phyloP scores from a whole-genome alignment of 2,797 vertebrate species.

The Pantherophis alleghaniensis region DNA sequence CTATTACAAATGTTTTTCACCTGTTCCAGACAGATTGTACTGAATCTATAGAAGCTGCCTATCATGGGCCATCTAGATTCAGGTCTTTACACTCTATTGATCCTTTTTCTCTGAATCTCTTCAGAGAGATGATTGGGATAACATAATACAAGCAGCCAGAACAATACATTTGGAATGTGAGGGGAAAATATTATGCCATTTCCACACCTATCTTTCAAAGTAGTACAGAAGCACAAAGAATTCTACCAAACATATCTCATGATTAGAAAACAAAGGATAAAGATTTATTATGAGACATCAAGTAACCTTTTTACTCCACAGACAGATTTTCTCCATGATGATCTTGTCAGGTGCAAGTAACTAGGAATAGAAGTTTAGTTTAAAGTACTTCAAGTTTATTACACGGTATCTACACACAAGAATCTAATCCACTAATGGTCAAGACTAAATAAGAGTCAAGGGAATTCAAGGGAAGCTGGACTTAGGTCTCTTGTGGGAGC shows the following conservation, averaged over 20 bases:
- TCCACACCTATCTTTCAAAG: background rate
- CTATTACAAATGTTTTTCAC: background rate
- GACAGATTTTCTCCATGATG: background rate
- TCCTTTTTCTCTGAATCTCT: background rate
- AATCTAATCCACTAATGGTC: background rate
- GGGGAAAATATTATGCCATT: background rate
- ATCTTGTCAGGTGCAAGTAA: background rate
- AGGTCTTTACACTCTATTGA: background rate
- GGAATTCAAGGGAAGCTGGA: background rate
- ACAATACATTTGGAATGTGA: background rate
- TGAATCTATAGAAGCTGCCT: background rate
- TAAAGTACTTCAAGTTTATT: background rate
- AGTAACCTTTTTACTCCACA: background rate
- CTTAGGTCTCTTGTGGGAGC: background rate
- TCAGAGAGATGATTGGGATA: background rate
- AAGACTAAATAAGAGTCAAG: background rate
- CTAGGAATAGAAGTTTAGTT: background rate
- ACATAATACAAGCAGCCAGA: background rate
- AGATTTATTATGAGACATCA: background rate
- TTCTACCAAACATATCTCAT: background rate
- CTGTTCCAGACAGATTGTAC: background rate
- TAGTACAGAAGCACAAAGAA: background rate
- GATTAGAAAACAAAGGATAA: background rate
- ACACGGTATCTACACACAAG: background rate
- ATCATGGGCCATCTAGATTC: background rate